A percentile compares a stretch with the other conserved stretches of the same genome.
Evolutionary conservation across 2,113 vertebrate species (phyloP).

Genomic region (Sakesphorus luctuosus): DNA sequence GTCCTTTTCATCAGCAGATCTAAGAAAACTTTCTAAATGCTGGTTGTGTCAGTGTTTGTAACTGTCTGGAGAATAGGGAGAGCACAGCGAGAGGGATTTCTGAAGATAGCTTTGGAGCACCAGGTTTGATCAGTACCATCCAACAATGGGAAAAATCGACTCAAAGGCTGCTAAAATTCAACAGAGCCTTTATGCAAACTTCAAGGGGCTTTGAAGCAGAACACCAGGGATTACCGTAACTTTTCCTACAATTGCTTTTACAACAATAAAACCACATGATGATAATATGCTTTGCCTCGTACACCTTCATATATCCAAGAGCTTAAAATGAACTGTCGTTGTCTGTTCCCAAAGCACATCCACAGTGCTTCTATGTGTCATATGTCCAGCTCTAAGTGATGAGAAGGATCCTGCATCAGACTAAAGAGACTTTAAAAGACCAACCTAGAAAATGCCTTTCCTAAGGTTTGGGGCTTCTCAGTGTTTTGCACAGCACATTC

Average conservation of each 20-base stretch:
- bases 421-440: not conserved
- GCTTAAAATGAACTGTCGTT: not conserved
- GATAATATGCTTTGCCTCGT: not conserved
- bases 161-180: constrained; percentile 25
- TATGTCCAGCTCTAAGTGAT: not conserved
- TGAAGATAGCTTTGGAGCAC: not conserved
- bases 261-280: not conserved
- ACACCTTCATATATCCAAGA: not conserved
- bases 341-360: not conserved
- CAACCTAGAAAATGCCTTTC: not conserved
- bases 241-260: not conserved
- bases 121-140: not conserved
- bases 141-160: not conserved
- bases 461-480: not conserved
- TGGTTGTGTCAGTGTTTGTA: not conserved
- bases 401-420: not conserved
- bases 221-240: not conserved
- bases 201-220: not conserved
- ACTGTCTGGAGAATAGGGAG: not conserved
- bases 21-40: not conserved
- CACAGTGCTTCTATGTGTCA: not conserved
- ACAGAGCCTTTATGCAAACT: not conserved
- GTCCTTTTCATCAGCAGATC: constrained; percentile 23
- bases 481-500: not conserved
- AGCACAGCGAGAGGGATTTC: not conserved